Percentiles rank a stretch among this genome's conserved stretches.
Evolutionary conservation across 1,140 invertebrate genomes (phyloP).

Genomic region (Drosophila arizonae): DNA sequence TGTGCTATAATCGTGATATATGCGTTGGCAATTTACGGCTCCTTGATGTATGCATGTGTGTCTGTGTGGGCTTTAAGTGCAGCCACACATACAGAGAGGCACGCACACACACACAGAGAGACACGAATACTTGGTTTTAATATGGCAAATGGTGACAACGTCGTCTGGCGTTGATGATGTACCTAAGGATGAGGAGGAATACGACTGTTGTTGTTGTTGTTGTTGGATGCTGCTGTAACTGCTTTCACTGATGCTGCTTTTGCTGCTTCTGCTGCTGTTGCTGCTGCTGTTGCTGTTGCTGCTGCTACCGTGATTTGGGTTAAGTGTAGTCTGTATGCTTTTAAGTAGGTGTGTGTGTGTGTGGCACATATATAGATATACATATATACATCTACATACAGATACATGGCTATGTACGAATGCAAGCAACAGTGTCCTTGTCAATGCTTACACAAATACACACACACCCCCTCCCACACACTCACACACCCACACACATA

Average conservation of each 20-base stretch:
- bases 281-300: constrained; percentile 36
- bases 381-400: not conserved
- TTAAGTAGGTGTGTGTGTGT: constrained; percentile 71
- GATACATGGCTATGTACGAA: constrained; percentile 1
- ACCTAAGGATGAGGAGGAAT: constrained; percentile 46
- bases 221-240: constrained; percentile 30
- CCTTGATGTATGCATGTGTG: constrained; percentile 33
- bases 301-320: constrained; percentile 71
- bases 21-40: constrained; percentile 73
- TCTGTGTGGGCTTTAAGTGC: constrained; percentile 45
- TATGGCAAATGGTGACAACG: constrained; percentile 67
- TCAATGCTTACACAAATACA: constrained; percentile 7
- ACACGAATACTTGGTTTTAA: constrained; percentile 48
- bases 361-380: constrained; percentile 3
- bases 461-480: not conserved
- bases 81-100: constrained; percentile 15
- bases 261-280: not conserved
- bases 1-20: constrained; percentile 77
- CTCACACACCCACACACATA: constrained; percentile 8
- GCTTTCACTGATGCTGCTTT: constrained; percentile 3
- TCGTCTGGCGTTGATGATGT: constrained; percentile 48
- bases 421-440: constrained; percentile 19
- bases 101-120: constrained; percentile 13
- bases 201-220: constrained; percentile 51
- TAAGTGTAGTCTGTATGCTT: constrained; percentile 76